A percentile compares a stretch with the other conserved stretches of the same genome.
These are phyloP conservation scores for Carassius carassius DNA, from an alignment of 2,113 vertebrate species.

Conservation along the genomic window DNA sequence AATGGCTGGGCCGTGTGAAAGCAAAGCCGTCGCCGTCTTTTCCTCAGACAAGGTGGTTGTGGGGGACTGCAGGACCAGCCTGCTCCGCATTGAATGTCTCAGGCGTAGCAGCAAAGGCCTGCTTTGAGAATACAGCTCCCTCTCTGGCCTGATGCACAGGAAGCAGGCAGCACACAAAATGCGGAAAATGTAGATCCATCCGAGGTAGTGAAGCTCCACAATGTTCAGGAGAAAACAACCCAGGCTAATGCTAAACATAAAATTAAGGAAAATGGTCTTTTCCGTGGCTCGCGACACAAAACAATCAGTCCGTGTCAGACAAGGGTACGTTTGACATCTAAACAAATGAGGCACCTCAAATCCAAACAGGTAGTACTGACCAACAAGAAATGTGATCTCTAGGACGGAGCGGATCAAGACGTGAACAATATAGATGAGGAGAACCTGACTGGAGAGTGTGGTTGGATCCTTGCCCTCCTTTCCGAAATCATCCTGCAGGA, in stretches of 20 bases:
- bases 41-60: constrained; percentile 48
- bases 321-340: constrained; percentile 68
- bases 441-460: constrained; percentile 66
- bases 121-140: constrained; percentile 54
- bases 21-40: constrained; percentile 46
- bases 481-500: constrained; percentile 57
- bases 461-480: constrained; percentile 64
- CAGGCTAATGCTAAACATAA: constrained; percentile 69
- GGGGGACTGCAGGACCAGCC: constrained; percentile 66
- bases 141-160: constrained; percentile 61
- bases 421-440: constrained; percentile 69
- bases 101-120: constrained; percentile 70
- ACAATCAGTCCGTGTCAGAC: constrained; percentile 68
- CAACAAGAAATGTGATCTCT: constrained; percentile 70
- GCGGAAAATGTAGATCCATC: constrained; percentile 69
- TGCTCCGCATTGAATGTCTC: constrained; percentile 66
- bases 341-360: constrained; percentile 72
- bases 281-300: constrained; percentile 72
- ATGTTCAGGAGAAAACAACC: constrained; percentile 73
- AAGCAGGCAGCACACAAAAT: constrained; percentile 66
- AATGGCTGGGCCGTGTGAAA: constrained; percentile 59
- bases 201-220: constrained; percentile 69
- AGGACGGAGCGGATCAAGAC: constrained; percentile 66
- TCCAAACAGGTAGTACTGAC: constrained; percentile 70
- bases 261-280: constrained; percentile 74